Base-by-base conservation (phyloP, 2,888 invertebrate genomes). In the Pseudolycoriella hygida region DNA sequence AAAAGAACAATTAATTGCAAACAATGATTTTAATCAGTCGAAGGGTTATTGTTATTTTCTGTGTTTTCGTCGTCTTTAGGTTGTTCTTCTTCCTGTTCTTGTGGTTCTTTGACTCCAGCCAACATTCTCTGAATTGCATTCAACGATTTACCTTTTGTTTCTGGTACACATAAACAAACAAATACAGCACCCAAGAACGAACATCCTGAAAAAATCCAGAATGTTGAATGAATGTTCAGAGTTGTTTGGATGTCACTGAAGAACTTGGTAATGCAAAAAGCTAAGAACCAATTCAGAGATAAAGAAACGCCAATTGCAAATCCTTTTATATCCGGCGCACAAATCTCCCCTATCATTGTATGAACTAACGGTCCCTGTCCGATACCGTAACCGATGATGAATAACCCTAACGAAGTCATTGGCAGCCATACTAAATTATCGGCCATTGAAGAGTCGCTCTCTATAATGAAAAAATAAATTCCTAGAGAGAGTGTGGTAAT, bases 301-400 rank as follows among this genome's bases (percentile, higher is more conserved):
- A 85, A 82, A 1, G 85, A 83, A 19, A 85, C 74, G 1, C 86
- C 82, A 17, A 78, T 74, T 18, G 81, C 81, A 44, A 80, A 70
- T 3, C 77, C 80, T 57, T 85, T 85, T 47, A 86, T 80, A 54
- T 85, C 79, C 2, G 80, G 70, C 41, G 84, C 73, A 60, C 90
- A 82, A 10, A 90, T 67, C 60, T 90, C 90, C 2, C 87, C 75
- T 60, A 80, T 70, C 63, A 64, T 81, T 70, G 17, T 17, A 65
- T 65, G 65, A 0, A 89, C 89, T 40, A 90, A 83, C 0, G 90
- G 90, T 1, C 89, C 90, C 55, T 79, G 80, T 42, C 89, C 89
- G 32, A 88, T 57, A 0, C 86, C 84, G 66, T 88, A 89, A 39
- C 82, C 74, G 15, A 84, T 62, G 17, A 88, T 79, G 61, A 85